Percentiles rank a stretch among this genome's conserved stretches.
Conservation (phyloP, 2,113 vertebrate species). For the Orthonyx spaldingii region DNA sequence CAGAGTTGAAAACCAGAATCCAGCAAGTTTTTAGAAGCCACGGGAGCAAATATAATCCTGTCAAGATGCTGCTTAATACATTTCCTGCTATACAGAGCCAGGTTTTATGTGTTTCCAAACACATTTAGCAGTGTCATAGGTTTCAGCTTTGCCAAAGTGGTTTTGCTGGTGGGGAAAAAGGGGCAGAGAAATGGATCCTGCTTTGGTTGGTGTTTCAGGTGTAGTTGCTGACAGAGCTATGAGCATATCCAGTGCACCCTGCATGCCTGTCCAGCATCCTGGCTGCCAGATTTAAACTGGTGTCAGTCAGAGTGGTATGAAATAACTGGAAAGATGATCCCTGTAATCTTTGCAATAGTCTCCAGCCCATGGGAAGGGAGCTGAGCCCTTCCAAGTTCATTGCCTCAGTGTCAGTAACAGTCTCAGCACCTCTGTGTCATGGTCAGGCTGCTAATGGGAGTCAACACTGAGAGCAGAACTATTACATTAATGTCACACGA, state of each 20-base stretch:
- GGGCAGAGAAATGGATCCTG: neutral
- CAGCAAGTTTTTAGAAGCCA: neutral
- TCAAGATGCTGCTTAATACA: neutral
- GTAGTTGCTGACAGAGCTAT: neutral
- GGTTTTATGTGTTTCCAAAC: neutral
- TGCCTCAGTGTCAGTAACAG: neutral
- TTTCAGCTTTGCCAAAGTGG: neutral
- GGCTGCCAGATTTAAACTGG: neutral
- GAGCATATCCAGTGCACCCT: neutral
- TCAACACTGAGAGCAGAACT: neutral
- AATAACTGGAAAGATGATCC: neutral
- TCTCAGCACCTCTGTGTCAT: neutral
- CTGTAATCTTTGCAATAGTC: neutral
- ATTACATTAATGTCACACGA: neutral
- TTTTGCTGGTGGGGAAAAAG: neutral
- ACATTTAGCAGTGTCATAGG: neutral
- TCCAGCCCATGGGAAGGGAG: neutral
- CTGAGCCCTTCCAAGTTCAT: neutral
- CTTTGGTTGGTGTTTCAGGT: neutral
- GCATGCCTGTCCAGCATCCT: neutral
- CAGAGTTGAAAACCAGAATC: neutral
- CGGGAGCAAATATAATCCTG: neutral
- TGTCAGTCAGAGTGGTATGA: neutral
- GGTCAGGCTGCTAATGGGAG: fast-evolving
- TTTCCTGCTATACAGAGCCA: neutral